Conservation (phyloP, 2,888 invertebrate genomes). For the Phyllotreta cruciferae region DNA sequence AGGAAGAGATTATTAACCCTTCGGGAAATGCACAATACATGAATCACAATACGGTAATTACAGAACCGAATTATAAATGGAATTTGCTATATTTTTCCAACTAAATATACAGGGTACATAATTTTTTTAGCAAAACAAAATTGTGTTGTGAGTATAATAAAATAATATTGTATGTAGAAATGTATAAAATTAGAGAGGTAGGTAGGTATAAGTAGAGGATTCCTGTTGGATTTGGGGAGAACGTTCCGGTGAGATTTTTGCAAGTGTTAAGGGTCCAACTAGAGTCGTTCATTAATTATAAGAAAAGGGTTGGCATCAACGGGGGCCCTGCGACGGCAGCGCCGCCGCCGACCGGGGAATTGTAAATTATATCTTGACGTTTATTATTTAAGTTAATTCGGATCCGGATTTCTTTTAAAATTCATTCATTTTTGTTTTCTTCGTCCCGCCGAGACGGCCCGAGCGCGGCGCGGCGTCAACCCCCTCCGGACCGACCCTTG, state of each 20-base stretch:
- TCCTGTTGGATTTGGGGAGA: constrained; percentile 4
- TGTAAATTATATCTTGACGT: constrained; percentile 42
- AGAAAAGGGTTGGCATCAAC: constrained; percentile 41
- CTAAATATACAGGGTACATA: too few relatives aligned
- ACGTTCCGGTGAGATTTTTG: constrained; percentile 23
- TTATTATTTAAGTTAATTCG: constrained; percentile 43
- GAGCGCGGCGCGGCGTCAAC: not conserved
- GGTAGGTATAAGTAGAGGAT: too few relatives aligned
- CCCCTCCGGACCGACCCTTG: constrained; percentile 25
- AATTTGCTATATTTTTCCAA: too few relatives aligned
- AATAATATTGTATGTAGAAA: too few relatives aligned
- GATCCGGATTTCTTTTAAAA: constrained; percentile 40
- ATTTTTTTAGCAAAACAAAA: too few relatives aligned
- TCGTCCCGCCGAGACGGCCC: constrained; percentile 15
- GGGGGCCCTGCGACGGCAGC: constrained; percentile 9
- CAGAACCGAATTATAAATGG: not conserved
- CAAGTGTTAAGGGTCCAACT: constrained; percentile 28
- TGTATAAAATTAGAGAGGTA: too few relatives aligned
- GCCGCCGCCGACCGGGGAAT: constrained; percentile 30
- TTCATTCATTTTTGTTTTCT: constrained; percentile 35
- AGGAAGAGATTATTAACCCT: constrained; percentile 14
- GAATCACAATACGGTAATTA: constrained; percentile 25
- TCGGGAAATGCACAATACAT: constrained; percentile 24
- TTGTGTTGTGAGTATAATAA: too few relatives aligned
- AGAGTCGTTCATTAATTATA: constrained; percentile 47